These are phyloP conservation scores for Anisognathus igniventris DNA, from an alignment of 2,797 vertebrate genomes.

Conservation along the genomic window DNA sequence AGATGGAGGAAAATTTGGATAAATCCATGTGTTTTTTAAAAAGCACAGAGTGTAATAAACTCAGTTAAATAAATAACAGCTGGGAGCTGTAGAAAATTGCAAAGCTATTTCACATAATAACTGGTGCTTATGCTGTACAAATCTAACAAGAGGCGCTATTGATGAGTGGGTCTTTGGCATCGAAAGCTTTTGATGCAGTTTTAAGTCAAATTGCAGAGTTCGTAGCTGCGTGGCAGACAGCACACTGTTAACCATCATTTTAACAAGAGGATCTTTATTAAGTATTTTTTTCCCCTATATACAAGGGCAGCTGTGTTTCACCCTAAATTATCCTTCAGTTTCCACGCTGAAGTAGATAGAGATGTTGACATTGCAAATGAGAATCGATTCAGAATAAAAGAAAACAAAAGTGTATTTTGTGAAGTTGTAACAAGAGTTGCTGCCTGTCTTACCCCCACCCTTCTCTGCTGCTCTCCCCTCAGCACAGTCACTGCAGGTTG, in stretches of 20 bases:
- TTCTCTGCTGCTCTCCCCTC: background rate
- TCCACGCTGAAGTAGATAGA: slow-evolving; percentile 71
- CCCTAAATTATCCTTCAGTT: slow-evolving; percentile 74
- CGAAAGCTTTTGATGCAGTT: slow-evolving; percentile 78
- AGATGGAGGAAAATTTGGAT: slow-evolving; percentile 64
- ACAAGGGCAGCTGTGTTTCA: slow-evolving; percentile 78
- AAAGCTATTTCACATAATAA: slow-evolving; percentile 80
- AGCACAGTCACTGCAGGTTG: background rate
- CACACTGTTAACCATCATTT: slow-evolving; percentile 78
- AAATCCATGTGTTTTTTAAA: slow-evolving; percentile 23
- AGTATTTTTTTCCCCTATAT: slow-evolving; percentile 64
- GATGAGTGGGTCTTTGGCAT: slow-evolving; percentile 78
- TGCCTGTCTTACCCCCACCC: background rate
- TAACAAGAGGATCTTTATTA: slow-evolving; percentile 81
- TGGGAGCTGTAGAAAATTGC: slow-evolving; percentile 79
- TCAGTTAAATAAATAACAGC: slow-evolving; percentile 81
- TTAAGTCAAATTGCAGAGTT: slow-evolving; percentile 81
- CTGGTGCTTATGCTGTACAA: slow-evolving; percentile 76
- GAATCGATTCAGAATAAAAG: slow-evolving; percentile 58
- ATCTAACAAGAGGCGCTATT: slow-evolving; percentile 80
- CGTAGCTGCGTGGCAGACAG: slow-evolving; percentile 73
- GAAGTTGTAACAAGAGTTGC: background rate
- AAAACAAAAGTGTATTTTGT: slow-evolving; percentile 39
- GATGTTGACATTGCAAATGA: slow-evolving; percentile 73
- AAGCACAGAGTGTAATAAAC: slow-evolving; percentile 69